These are phyloP conservation scores for Urocyon cinereoargenteus DNA, from an alignment of 2,797 vertebrate genomes.

Conservation along the genomic window DNA sequence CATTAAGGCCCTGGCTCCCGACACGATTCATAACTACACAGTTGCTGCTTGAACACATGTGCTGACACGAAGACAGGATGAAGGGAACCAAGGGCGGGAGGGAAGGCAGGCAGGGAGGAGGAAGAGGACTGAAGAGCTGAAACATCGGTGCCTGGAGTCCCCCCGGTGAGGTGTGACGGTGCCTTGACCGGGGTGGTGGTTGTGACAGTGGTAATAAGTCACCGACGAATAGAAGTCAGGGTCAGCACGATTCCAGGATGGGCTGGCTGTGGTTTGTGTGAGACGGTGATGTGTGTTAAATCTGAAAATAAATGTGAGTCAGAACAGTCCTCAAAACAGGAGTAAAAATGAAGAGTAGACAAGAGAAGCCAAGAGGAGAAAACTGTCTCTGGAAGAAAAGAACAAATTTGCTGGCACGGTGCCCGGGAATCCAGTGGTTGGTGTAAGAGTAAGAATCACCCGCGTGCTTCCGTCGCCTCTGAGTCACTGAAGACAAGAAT, in stretches of 20 bases:
- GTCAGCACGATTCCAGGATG: not conserved
- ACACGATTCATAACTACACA: not conserved
- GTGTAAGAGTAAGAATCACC: rapidly evolving
- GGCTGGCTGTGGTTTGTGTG: not conserved
- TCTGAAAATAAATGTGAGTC: not conserved
- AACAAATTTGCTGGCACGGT: too few species aligned
- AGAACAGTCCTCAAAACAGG: too few species aligned
- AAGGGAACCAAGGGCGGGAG: not conserved
- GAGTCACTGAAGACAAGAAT: too few species aligned
- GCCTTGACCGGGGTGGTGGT: not conserved
- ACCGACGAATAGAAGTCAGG: rapidly evolving
- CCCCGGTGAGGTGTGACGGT: not conserved
- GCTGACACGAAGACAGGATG: not conserved
- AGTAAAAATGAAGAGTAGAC: not conserved
- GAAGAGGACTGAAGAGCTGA: too few species aligned
- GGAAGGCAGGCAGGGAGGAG: too few species aligned
- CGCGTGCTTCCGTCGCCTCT: rapidly evolving
- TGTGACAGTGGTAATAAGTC: rapidly evolving
- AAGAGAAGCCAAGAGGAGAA: not conserved
- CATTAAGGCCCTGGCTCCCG: rapidly evolving
- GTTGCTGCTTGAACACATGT: not conserved
- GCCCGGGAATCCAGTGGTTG: not conserved
- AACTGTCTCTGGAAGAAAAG: not conserved
- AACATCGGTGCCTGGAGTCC: not conserved
- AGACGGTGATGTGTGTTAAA: not conserved